Conservation (phyloP, 2,888 invertebrate genomes). For the Eilema sororculum region DNA sequence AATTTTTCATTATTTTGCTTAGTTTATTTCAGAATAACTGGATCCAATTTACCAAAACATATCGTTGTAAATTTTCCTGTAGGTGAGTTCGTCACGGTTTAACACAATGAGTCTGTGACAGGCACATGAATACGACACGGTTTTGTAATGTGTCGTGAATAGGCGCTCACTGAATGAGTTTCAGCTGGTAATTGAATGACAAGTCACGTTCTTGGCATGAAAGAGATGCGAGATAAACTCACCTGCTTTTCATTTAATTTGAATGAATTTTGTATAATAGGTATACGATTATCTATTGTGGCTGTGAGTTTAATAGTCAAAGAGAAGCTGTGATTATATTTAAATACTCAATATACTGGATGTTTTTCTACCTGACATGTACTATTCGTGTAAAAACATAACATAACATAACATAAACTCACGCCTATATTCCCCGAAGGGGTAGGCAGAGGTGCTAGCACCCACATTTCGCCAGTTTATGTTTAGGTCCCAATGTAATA, state of each 20-base stretch:
- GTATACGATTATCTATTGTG: too few species aligned
- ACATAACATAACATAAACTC: too few species aligned
- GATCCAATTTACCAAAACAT: conserved; percentile 1
- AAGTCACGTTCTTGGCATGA: conserved; percentile 8
- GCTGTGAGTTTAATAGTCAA: too few species aligned
- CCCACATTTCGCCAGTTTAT: too few species aligned
- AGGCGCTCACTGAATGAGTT: conserved; percentile 9
- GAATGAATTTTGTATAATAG: background rate
- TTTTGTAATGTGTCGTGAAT: conserved; percentile 16
- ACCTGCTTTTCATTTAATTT: background rate
- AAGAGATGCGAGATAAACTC: background rate
- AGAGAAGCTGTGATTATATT: too few species aligned
- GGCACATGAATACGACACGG: conserved; percentile 14
- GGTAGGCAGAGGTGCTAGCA: too few species aligned
- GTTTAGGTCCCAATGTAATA: too few species aligned
- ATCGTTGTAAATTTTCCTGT: conserved; percentile 13
- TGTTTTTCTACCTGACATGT: too few species aligned
- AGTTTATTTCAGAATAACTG: background rate
- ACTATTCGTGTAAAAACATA: too few species aligned
- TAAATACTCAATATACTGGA: too few species aligned
- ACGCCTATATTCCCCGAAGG: too few species aligned
- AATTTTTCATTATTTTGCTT: background rate
- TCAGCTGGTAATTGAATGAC: conserved; percentile 1
- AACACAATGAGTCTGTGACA: conserved; percentile 3
- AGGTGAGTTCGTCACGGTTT: conserved; percentile 12